phyloP scores from a whole-genome alignment of 2,797 vertebrate species.

The Rhinatrema bivittatum region DNA sequence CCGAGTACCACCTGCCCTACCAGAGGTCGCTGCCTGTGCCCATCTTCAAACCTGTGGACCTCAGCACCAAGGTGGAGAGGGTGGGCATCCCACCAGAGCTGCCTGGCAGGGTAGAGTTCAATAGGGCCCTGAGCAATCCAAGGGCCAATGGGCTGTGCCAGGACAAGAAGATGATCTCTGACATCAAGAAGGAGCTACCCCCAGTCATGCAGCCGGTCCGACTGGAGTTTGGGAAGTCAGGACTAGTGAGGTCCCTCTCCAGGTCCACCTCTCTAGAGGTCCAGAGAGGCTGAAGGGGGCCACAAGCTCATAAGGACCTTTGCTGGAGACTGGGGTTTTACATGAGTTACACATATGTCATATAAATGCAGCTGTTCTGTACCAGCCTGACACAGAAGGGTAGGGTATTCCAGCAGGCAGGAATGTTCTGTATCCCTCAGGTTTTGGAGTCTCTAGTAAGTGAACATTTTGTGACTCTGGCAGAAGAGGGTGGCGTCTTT shows the following conservation, averaged over 20 bases:
- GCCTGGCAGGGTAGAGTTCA: constrained; percentile 36
- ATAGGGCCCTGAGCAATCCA: constrained; percentile 34
- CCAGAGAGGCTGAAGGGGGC: constrained; percentile 68
- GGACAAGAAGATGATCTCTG: constrained; percentile 33
- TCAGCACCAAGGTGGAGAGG: constrained; percentile 67
- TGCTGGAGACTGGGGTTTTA: no score
- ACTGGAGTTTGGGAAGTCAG: constrained; percentile 68
- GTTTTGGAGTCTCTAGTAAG: no score
- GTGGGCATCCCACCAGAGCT: constrained; percentile 55
- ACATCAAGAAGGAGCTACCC: constrained; percentile 76
- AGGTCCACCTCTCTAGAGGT: constrained; percentile 84
- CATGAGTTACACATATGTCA: no score
- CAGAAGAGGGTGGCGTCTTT: no score
- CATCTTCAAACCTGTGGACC: constrained; percentile 75
- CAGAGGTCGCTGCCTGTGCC: constrained; percentile 72
- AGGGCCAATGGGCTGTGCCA: constrained; percentile 20
- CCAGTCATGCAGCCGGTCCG: constrained; percentile 64
- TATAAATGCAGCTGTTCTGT: no score
- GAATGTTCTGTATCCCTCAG: no score
- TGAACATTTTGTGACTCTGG: no score
- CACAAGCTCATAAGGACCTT: no score
- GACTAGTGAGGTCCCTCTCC: constrained; percentile 55
- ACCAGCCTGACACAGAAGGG: no score
- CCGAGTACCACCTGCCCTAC: constrained; percentile 80
- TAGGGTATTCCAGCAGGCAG: no score